phyloP scores from a whole-genome alignment of 2,888 invertebrate species.

The Chrysolina oricalcia region DNA sequence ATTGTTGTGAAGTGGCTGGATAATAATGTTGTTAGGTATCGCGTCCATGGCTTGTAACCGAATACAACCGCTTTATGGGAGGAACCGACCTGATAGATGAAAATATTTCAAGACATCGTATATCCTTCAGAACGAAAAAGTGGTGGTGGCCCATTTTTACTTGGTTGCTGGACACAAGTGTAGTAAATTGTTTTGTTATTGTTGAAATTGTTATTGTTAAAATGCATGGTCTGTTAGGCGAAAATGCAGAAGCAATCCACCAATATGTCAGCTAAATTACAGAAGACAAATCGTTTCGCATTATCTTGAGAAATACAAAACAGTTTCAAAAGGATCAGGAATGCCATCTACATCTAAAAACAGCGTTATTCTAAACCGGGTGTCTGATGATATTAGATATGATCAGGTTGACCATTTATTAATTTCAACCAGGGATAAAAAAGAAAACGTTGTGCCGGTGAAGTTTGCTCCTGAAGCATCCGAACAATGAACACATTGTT shows the following conservation, averaged over 20 bases:
- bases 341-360: conserved; percentile 7
- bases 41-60: neutral
- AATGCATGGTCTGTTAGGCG: conserved; percentile 38
- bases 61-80: too few relatives aligned
- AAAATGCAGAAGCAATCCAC: conserved; percentile 28
- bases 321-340: conserved; percentile 5
- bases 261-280: conserved; percentile 17
- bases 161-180: conserved; percentile 36
- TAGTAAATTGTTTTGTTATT: too few relatives aligned
- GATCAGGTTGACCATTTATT: conserved; percentile 12
- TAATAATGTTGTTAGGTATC: conserved; percentile 47
- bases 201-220: too few relatives aligned
- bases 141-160: conserved; percentile 44
- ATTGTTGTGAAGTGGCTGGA: conserved; percentile 53
- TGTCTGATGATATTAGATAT: conserved; percentile 1
- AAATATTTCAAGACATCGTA: conserved; percentile 41
- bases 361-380: neutral
- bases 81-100: conserved; percentile 46
- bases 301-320: neutral
- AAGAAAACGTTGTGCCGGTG: conserved; percentile 4
- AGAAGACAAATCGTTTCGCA: neutral
- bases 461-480: neutral
- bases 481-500: conserved; percentile 8
- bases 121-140: conserved; percentile 40
- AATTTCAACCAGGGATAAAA: conserved; percentile 1